Evolutionary conservation across 2,113 vertebrate species (phyloP), one percentile per base, ranked within the genome.

Genomic region (Microcebus murinus): DNA sequence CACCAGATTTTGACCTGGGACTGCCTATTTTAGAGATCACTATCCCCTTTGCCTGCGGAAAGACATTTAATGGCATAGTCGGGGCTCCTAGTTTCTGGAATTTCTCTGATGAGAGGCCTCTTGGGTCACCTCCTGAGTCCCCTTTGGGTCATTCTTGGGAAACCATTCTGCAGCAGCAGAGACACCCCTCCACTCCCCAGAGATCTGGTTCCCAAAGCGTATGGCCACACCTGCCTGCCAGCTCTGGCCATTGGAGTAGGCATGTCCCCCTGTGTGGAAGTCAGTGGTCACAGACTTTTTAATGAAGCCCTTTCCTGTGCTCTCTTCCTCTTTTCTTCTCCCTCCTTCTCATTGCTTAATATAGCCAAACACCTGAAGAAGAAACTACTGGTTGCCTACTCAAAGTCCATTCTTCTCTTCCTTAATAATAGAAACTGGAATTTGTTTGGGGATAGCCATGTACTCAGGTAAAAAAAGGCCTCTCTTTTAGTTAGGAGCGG

Each of bases 391-490:
- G 14, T 76, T 74, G n/a, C 29, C 39, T 57, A 42, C 57, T 92
- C 8, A 42, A 18, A 48, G 48, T 86, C 52, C 18, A 5, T 74
- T 77, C 42, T 83, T 91, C 14, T 67, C 59, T 65, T 95, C 34
- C 70, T 81, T 90, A 77, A 52, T 79, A 90, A 83, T 0, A 63
- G 42, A 84, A 93, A 96, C 29, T 63, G 74, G 59, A 48, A 55
- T 87, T 70, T 86, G n/a, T 80, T 87, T 70, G 79, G 42, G 20
- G 31, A 50, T 73, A 39, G 34, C 20, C 39, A 71, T 86, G 21
- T 67, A 82, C 29, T 67, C 59, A 94, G 45, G 88, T 93, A 82
- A 95, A 91, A 36, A 91, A 80, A 90, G 79, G 13, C 1, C 31
- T 61, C 14, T 57, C 18, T 55, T 87, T 76, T 52, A 76, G 74